Percentiles rank a stretch among this genome's conserved stretches.
Evolutionary conservation across 2,113 vertebrate genomes (phyloP).

Genomic region (Haliaeetus leucogaster): DNA sequence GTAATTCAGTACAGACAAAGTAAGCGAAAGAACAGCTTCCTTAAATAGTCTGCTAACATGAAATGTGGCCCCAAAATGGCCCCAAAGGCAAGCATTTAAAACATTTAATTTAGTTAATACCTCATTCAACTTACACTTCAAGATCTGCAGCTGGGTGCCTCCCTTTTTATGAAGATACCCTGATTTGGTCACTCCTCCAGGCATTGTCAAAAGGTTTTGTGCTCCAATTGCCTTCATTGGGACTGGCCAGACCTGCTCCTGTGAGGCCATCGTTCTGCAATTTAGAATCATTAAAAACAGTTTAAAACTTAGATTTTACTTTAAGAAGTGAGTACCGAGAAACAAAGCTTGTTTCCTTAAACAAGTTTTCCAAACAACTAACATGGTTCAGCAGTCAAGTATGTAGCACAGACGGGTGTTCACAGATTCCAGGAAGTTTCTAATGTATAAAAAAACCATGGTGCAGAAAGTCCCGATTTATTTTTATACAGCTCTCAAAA

Average conservation of each 20-base stretch:
- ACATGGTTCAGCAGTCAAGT: neutral
- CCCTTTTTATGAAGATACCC: slow-evolving; percentile 98
- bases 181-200: slow-evolving; percentile 85
- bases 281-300: neutral
- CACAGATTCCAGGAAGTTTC: slow-evolving; percentile 66
- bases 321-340: neutral
- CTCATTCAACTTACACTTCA: slow-evolving; percentile 85
- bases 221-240: slow-evolving; percentile 98
- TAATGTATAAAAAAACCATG: neutral
- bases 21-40: neutral
- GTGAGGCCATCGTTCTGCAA: slow-evolving; percentile 84
- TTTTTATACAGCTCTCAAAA: slow-evolving; percentile 41
- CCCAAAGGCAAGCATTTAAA: neutral
- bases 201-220: slow-evolving; percentile 97
- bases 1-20: neutral
- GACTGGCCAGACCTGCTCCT: slow-evolving; percentile 86
- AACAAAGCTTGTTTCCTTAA: slow-evolving; percentile 11
- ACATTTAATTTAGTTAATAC: neutral
- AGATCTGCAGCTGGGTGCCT: slow-evolving; percentile 92
- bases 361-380: slow-evolving; percentile 30
- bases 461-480: slow-evolving; percentile 56
- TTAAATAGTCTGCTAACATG: neutral
- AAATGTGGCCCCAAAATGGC: neutral
- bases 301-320: neutral
- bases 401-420: slow-evolving; percentile 25